phyloP scores from a whole-genome alignment of 2,113 vertebrate species.

The Mus pahari region DNA sequence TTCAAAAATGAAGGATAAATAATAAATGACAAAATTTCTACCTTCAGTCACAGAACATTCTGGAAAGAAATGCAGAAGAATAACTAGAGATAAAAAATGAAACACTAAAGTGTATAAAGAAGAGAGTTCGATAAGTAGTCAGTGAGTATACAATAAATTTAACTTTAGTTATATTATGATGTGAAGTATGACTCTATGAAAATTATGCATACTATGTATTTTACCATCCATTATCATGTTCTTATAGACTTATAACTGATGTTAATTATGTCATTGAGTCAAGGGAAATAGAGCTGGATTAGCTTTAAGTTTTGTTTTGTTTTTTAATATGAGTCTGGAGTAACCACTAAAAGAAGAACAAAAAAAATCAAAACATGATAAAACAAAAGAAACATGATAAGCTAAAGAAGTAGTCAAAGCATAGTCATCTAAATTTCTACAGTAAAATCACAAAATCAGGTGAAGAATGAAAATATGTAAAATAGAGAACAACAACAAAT shows the following conservation, averaged over 20 bases:
- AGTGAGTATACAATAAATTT: not conserved
- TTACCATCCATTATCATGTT: not conserved
- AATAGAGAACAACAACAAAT: not conserved
- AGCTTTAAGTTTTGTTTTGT: not conserved
- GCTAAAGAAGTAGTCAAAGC: not conserved
- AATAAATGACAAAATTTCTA: not conserved
- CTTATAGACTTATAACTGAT: not conserved
- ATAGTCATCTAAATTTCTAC: not conserved
- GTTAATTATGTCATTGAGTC: not conserved
- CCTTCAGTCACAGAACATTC: not conserved
- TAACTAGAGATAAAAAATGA: not conserved
- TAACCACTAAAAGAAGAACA: not conserved
- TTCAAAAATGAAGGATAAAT: not conserved
- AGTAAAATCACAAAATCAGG: not conserved
- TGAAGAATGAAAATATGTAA: not conserved
- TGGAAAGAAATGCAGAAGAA: not conserved
- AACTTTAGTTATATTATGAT: not conserved
- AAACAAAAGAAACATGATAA: not conserved
- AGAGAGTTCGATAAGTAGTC: not conserved
- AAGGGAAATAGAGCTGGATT: not conserved
- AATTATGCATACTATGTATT: not conserved
- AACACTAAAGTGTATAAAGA: not conserved
- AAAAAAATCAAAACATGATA: not conserved
- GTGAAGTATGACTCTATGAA: not conserved
- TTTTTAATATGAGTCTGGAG: not conserved